Evolutionary conservation across 2,797 vertebrate genomes (phyloP), one percentile per base, ranked within the genome.

Genomic region (Myotis pilosus): DNA sequence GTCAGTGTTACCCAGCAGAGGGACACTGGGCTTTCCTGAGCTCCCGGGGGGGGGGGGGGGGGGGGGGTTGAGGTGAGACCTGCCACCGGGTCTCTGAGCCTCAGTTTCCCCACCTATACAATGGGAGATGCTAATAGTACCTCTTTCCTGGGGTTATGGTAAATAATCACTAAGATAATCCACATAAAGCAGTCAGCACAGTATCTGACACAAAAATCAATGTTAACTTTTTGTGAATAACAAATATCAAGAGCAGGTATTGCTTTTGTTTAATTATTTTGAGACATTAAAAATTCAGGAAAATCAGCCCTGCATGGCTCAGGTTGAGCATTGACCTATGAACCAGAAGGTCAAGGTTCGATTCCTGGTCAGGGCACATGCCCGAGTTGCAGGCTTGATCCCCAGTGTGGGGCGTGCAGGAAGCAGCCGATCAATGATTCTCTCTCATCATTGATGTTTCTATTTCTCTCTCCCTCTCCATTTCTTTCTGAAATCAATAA

Each of bases 221-320:
- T 15, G n/a, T 51, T 38, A 53, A 75, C 57, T 36, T 89, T 12
- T 0, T 30, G 5, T n/a, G 1, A 33, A 36, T 12, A 66, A 51
- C 20, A 49, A 23, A 53, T 51, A 22, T 72, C 33, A 38, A 0
- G 4, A 53, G 53, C 53, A 55, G 51, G 22, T 15, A 71, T 68
- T 78, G 64, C 55, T 85, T 71, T 79, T n/a, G 22, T 22, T 92
- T 64, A 51, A 33, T 80, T 80, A 80, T 87, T 91, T n/a, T 13
- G 60, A 94, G 72, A 87, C 53, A 44, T 79, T 85, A 78, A 94
- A 81, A 72, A 38, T 76, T 85, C 62, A 78, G 87, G 57, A 62
- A 62, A 28, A 62, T 30, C 57, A 62, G 57, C 25, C 25, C 25
- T 28, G 60, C 28, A 30, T 30, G 28, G 60, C 60, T 62, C 60